A percentile compares a stretch with the other conserved stretches of the same genome.
Evolutionary conservation across 2,888 invertebrate species (phyloP).

Genomic region (Agrotis ipsilon): DNA sequence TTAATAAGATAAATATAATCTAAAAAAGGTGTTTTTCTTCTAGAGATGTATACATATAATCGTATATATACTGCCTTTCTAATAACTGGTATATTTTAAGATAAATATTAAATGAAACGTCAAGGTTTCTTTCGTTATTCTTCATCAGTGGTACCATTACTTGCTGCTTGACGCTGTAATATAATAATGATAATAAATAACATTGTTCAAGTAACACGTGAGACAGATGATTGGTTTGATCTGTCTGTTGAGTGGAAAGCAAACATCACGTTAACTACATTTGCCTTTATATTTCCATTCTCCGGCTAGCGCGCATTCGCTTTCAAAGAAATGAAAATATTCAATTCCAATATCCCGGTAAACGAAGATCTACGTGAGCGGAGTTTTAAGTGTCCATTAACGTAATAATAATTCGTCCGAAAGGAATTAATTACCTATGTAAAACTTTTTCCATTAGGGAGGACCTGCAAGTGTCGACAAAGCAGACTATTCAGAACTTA

Average conservation of each 20-base stretch:
- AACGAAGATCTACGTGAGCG: conserved; percentile 53
- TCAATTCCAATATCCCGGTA: conserved; percentile 38
- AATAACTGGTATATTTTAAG: not conserved
- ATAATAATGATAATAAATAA: not conserved
- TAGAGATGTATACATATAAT: too few relatives aligned
- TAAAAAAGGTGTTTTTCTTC: not conserved
- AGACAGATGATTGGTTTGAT: conserved; percentile 12
- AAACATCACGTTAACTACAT: conserved; percentile 30
- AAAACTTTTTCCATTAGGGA: conserved; percentile 78
- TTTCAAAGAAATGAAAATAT: conserved; percentile 48
- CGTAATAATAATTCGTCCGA: conserved; percentile 65
- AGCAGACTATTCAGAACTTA: conserved; percentile 74
- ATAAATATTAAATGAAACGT: not conserved
- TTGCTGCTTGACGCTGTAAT: too few relatives aligned
- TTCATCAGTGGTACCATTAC: not conserved
- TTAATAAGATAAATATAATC: not conserved
- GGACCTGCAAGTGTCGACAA: conserved; percentile 67
- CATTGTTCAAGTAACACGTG: not conserved
- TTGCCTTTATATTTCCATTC: conserved; percentile 22
- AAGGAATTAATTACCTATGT: conserved; percentile 75
- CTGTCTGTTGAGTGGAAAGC: conserved; percentile 1
- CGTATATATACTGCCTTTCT: too few relatives aligned
- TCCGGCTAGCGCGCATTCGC: conserved; percentile 12
- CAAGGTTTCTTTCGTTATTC: not conserved
- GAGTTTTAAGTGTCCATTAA: conserved; percentile 62